A percentile compares a stretch with the other conserved stretches of the same genome.
Evolutionary conservation across 2,113 vertebrate genomes (phyloP).

Genomic region (Pleuronectes platessa): DNA sequence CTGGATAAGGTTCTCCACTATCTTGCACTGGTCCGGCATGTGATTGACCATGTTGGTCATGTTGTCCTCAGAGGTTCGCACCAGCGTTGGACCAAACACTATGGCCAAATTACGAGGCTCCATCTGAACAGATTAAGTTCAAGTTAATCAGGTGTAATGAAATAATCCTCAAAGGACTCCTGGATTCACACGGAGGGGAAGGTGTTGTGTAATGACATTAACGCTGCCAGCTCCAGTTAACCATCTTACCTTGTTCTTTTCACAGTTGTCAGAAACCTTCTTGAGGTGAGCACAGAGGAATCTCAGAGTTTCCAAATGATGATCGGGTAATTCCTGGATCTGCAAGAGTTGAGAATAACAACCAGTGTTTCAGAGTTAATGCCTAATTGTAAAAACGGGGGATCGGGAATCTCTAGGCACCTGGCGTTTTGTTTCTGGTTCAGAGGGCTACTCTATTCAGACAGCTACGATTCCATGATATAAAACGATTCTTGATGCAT

Average conservation of each 20-base stretch:
- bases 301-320: slow-evolving; percentile 97
- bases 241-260: slow-evolving; percentile 93
- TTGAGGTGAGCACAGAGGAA: slow-evolving; percentile 97
- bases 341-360: slow-evolving; percentile 62
- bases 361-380: slow-evolving; percentile 5
- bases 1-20: slow-evolving; percentile 98
- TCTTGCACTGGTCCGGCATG: slow-evolving; percentile 99
- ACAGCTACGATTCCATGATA: no score
- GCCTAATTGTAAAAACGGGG: background rate
- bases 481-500: no score
- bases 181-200: background rate
- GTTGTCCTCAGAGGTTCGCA: slow-evolving; percentile 97
- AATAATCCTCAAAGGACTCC: background rate
- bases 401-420: background rate
- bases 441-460: no score
- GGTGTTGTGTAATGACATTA: slow-evolving; percentile 5
- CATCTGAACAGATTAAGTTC: slow-evolving; percentile 84
- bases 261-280: slow-evolving; percentile 95
- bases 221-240: slow-evolving; percentile 1
- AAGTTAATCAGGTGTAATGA: slow-evolving; percentile 4
- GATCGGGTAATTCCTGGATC: slow-evolving; percentile 93
- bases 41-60: slow-evolving; percentile 99
- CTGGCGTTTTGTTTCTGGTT: no score
- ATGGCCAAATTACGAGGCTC: slow-evolving; percentile 98
- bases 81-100: slow-evolving; percentile 96